A percentile compares a stretch with the other conserved stretches of the same genome.
phyloP scores from a whole-genome alignment of 2,113 vertebrate genomes.

The Centropus unirufus region DNA sequence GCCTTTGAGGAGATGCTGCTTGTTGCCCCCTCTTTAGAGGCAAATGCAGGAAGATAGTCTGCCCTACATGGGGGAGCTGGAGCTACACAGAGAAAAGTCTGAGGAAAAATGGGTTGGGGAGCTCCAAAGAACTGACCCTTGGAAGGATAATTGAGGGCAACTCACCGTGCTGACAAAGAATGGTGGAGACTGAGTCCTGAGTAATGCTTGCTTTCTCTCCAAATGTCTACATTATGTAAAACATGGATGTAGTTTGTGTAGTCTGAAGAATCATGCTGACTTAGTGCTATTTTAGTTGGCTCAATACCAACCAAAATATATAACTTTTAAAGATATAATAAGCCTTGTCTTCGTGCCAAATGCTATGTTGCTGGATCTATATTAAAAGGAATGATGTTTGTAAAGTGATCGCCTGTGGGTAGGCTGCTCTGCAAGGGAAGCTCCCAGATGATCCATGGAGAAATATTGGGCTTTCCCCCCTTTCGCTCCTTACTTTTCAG shows the following conservation, averaged over 20 bases:
- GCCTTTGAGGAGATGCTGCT: background rate
- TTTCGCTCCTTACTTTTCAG: background rate
- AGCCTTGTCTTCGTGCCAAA: background rate
- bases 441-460: background rate
- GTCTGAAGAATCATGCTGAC: background rate
- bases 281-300: background rate
- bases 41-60: background rate
- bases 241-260: background rate
- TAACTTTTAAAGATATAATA: background rate
- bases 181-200: background rate
- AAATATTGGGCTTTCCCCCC: background rate
- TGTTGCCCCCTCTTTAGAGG: background rate
- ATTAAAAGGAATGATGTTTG: background rate
- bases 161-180: rapidly evolving
- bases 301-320: background rate
- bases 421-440: background rate
- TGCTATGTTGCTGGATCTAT: rapidly evolving
- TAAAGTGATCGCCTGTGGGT: rapidly evolving
- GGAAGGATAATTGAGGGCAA: rapidly evolving
- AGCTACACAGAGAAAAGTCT: background rate
- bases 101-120: background rate
- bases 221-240: rapidly evolving
- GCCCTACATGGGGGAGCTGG: background rate
- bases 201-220: background rate
- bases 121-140: background rate